Percentiles rank a stretch among this genome's conserved stretches.
Evolutionary conservation across 2,113 vertebrate genomes (phyloP).

Genomic region (Nothocercus nigrocapillus): DNA sequence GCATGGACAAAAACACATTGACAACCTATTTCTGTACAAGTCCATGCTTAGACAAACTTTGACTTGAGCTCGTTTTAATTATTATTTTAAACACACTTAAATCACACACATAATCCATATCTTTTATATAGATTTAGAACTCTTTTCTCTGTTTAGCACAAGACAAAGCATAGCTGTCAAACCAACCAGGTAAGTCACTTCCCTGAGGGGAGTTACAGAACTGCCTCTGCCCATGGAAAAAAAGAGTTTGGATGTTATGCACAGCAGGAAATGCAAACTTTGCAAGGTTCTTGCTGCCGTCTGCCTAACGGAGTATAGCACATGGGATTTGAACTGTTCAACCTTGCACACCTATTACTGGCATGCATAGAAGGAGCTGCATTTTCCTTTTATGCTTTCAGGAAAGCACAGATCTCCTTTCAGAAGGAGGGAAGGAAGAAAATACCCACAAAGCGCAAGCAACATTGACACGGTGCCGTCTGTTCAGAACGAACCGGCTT

Average conservation of each 20-base stretch:
- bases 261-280: background rate
- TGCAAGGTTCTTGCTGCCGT: background rate
- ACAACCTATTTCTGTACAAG: background rate
- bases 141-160: background rate
- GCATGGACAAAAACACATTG: background rate
- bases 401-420: background rate
- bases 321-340: fast-evolving
- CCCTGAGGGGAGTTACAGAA: background rate
- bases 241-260: background rate
- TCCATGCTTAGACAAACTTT: background rate
- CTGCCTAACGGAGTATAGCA: background rate
- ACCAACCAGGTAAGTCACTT: background rate
- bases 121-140: background rate
- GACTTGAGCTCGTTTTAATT: too few species aligned
- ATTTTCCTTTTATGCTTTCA: background rate
- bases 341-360: background rate
- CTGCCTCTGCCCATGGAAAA: background rate
- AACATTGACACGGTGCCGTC: slow-evolving; percentile 22
- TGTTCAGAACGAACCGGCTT: background rate
- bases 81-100: too few species aligned
- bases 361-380: background rate
- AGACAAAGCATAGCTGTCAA: background rate
- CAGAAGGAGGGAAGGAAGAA: background rate
- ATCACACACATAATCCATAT: background rate
- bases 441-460: slow-evolving; percentile 4